phyloP scores from a whole-genome alignment of 2,113 vertebrate species.

The Albula glossodonta region DNA sequence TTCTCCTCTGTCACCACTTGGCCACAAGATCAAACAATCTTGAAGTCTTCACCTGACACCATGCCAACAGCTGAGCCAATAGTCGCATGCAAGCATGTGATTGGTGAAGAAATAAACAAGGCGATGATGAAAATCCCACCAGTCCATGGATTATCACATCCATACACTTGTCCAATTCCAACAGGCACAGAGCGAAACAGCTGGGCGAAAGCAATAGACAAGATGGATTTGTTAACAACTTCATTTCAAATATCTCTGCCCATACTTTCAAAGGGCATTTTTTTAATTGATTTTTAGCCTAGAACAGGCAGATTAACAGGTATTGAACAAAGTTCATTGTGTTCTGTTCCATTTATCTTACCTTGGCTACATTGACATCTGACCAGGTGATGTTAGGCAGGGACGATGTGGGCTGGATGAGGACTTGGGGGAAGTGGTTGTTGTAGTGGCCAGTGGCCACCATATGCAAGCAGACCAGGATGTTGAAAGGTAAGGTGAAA shows the following conservation, averaged over 20 bases:
- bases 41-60: slow-evolving; percentile 79
- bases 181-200: slow-evolving; percentile 84
- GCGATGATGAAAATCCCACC: slow-evolving; percentile 86
- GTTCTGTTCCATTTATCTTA: slow-evolving; percentile 62
- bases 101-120: slow-evolving; percentile 86
- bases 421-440: slow-evolving; percentile 75
- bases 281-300: no score
- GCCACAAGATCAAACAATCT: neutral
- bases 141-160: slow-evolving; percentile 89
- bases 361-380: slow-evolving; percentile 75
- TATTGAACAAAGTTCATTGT: no score
- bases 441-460: slow-evolving; percentile 88
- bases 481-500: slow-evolving; percentile 91
- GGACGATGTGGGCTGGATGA: slow-evolving; percentile 68
- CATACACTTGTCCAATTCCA: slow-evolving; percentile 87
- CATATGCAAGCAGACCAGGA: slow-evolving; percentile 85
- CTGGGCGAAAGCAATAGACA: slow-evolving; percentile 56
- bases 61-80: slow-evolving; percentile 87
- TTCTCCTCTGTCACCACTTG: no score
- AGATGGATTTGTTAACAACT: neutral
- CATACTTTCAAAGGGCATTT: neutral
- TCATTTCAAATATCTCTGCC: neutral
- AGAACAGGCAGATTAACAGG: no score
- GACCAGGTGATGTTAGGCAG: slow-evolving; percentile 84
- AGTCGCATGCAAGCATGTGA: slow-evolving; percentile 82